These are phyloP conservation scores for Agrochola litura DNA, from an alignment of 2,888 invertebrate genomes.

Conservation along the genomic window DNA sequence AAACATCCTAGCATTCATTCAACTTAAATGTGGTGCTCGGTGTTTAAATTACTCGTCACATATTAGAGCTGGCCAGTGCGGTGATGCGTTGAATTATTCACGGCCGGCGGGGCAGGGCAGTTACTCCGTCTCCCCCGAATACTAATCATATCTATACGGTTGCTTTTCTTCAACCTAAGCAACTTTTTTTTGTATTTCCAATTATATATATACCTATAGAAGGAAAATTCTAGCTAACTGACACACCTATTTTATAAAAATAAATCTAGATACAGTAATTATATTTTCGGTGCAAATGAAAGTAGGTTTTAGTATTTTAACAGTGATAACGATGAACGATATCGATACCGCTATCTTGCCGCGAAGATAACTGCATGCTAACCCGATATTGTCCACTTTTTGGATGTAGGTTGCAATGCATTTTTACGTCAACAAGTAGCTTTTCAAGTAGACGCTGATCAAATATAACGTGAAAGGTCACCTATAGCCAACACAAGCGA, in stretches of 20 bases:
- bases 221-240: neutral
- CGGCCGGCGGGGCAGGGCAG: slow-evolving; percentile 69
- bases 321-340: slow-evolving; percentile 33
- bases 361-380: slow-evolving; percentile 50
- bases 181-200: slow-evolving; percentile 46
- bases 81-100: slow-evolving; percentile 81
- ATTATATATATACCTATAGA: neutral
- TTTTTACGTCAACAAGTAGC: neutral
- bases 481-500: neutral
- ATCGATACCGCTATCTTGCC: slow-evolving; percentile 43
- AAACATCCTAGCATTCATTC: slow-evolving; percentile 32
- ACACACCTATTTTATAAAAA: neutral
- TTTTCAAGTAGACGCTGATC: neutral
- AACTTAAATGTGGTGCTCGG: slow-evolving; percentile 62
- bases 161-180: slow-evolving; percentile 65
- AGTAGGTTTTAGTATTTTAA: slow-evolving; percentile 30
- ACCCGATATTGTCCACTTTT: slow-evolving; percentile 41
- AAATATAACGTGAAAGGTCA: neutral
- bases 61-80: slow-evolving; percentile 73
- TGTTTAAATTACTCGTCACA: slow-evolving; percentile 77
- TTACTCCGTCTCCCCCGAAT: slow-evolving; percentile 73
- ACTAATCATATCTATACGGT: slow-evolving; percentile 74
- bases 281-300: slow-evolving; percentile 3
- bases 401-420: slow-evolving; percentile 46
- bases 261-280: neutral